Percentiles rank a stretch among this genome's conserved stretches.
These are phyloP conservation scores for Saccostrea cuccullata DNA, from an alignment of 1,140 invertebrate genomes.

Conservation along the genomic window DNA sequence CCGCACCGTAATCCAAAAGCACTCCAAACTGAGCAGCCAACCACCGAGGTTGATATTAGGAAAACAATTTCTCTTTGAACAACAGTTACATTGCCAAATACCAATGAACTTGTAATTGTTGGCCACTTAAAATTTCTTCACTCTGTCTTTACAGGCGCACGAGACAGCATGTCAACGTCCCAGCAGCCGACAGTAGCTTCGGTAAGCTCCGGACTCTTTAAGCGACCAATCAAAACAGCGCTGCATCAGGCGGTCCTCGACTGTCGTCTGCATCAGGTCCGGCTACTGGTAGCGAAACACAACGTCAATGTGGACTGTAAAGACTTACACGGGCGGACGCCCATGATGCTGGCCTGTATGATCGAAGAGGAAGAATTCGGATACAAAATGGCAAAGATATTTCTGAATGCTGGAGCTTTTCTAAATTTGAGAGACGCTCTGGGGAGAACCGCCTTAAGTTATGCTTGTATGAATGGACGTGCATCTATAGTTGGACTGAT, in stretches of 20 bases:
- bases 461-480: conserved; percentile 72
- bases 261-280: conserved; percentile 73
- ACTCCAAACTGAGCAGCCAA: background rate
- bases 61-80: background rate
- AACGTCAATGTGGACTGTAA: conserved; percentile 67
- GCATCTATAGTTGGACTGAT: conserved; percentile 67
- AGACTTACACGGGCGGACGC: conserved; percentile 74
- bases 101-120: background rate
- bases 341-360: conserved; percentile 75
- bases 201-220: background rate
- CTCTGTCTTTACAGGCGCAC: conserved; percentile 23
- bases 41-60: background rate
- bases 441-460: conserved; percentile 72
- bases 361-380: conserved; percentile 72
- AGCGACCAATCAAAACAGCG: conserved; percentile 74
- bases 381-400: conserved; percentile 72
- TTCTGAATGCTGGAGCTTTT: conserved; percentile 68
- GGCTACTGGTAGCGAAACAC: conserved; percentile 72
- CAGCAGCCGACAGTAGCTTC: background rate
- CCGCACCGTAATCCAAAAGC: background rate
- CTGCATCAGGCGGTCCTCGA: conserved; percentile 76
- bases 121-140: background rate
- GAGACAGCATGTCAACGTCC: conserved; percentile 10
- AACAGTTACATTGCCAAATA: conserved; percentile 11
- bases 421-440: conserved; percentile 68